Evolutionary conservation across 2,888 invertebrate genomes (phyloP).

Genomic region (Rugalucina vietnamica): DNA sequence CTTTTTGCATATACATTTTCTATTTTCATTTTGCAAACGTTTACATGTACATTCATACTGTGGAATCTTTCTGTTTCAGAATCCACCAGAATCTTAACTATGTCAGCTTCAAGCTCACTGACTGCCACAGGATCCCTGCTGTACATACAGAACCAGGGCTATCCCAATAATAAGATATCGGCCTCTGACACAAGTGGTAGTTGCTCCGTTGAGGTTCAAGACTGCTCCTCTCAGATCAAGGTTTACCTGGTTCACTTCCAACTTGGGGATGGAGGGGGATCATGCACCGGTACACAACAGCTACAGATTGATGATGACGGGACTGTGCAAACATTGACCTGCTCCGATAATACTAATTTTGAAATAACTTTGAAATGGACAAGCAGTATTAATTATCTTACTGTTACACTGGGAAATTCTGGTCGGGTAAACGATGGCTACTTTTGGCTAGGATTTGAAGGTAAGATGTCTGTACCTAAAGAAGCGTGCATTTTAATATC

Average conservation of each 20-base stretch:
- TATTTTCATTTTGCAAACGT: too few relatives aligned
- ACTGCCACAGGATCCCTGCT: not conserved
- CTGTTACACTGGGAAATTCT: not conserved
- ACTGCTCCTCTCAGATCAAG: not conserved
- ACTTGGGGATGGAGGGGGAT: not conserved
- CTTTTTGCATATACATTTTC: too few relatives aligned
- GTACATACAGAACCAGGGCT: not conserved
- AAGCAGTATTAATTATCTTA: not conserved
- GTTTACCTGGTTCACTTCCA: not conserved
- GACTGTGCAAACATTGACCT: not conserved
- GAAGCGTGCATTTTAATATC: too few relatives aligned
- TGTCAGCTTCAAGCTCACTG: not conserved
- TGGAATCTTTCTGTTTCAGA: too few relatives aligned
- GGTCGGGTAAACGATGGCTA: not conserved
- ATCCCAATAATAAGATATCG: not conserved
- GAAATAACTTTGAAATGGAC: not conserved
- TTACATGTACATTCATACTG: too few relatives aligned
- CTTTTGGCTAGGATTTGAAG: slow-evolving; percentile 1
- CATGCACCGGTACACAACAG: not conserved
- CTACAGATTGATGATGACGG: not conserved
- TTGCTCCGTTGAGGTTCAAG: not conserved
- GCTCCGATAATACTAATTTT: not conserved
- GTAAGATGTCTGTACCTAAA: too few relatives aligned
- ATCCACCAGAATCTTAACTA: not conserved
- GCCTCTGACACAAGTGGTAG: not conserved